Base-by-base conservation (phyloP, 1,140 invertebrate genomes). In the Anastatus disparis region DNA sequence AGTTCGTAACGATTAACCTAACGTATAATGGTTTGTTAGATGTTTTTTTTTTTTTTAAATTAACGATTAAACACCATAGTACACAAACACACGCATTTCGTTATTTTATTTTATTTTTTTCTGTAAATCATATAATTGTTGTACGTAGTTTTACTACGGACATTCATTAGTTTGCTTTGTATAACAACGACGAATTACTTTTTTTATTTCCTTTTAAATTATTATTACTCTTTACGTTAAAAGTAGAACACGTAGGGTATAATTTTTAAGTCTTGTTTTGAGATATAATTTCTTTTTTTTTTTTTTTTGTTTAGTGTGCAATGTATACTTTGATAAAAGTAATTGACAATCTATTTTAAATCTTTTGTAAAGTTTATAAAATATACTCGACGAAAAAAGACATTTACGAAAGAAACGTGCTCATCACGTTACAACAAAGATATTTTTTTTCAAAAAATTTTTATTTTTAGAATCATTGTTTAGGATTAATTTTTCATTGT, bases 11-110 rank as follows among this genome's bases (percentile, higher is more conserved):
- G 24, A n/a, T 20, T 53, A 66, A 53, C 24, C 6, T 46, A 48
- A 48, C 15, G 73, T 62, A 48, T 63, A 71, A 68, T 77, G 76
- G 71, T 70, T 62, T 29, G 15, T 13, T 13, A 63, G 17, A 44
- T 17, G 29, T n/a, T 27, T 53, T 40, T 38, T 7, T 20, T 27
- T 22, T 22, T 20, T 27, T 50, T 26, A 56, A n/a, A n/a, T n/a
- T n/a, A n/a, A n/a, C n/a, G n/a, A n/a, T n/a, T n/a, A n/a, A n/a
- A n/a, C n/a, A 66, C 52, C 13, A 46, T 35, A 56, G 35, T 42
- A 42, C 50, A 65, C 15, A n/a, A n/a, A n/a, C n/a, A n/a, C n/a
- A n/a, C n/a, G n/a, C n/a, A n/a, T n/a, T n/a, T n/a, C n/a, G n/a
- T n/a, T n/a, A 35, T 35, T 35, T 10, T 35, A n/a, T 35, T 35